These are phyloP conservation scores for Palythoa grandiflora DNA, from an alignment of 92 coral and sea anemone genomes.

Conservation along the genomic window DNA sequence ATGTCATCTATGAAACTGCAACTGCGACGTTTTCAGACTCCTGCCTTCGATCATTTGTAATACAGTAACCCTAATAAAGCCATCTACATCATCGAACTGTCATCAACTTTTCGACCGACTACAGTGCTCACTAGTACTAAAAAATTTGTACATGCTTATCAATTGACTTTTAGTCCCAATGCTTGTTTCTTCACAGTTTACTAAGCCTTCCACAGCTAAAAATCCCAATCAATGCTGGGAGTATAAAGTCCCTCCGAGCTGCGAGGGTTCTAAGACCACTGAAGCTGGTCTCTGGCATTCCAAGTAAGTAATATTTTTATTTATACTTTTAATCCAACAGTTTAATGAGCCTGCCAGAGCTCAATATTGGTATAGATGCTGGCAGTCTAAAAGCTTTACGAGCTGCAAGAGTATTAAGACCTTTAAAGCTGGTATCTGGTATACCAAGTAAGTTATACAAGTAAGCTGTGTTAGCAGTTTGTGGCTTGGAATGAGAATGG, in stretches of 20 bases:
- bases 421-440: slow-evolving; percentile 98
- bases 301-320: slow-evolving; percentile 77
- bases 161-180: slow-evolving; percentile 30
- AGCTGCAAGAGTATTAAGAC: slow-evolving; percentile 98
- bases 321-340: slow-evolving; percentile 71
- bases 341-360: slow-evolving; percentile 97
- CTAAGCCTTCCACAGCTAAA: slow-evolving; percentile 79
- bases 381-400: slow-evolving; percentile 98
- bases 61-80: not conserved
- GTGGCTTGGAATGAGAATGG: slow-evolving; percentile 12
- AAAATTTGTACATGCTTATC: not conserved
- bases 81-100: slow-evolving; percentile 6
- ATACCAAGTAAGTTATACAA: slow-evolving; percentile 94
- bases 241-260: slow-evolving; percentile 85
- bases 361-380: slow-evolving; percentile 81
- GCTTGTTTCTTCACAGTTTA: slow-evolving; percentile 64
- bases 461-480: slow-evolving; percentile 7
- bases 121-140: not conserved
- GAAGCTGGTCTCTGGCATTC: slow-evolving; percentile 90
- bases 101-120: slow-evolving; percentile 36
- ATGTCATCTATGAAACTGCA: not conserved
- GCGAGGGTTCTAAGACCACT: slow-evolving; percentile 77
- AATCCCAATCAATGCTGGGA: slow-evolving; percentile 61
- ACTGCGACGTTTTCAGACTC: not conserved
- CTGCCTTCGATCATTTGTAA: not conserved